These are phyloP conservation scores for Anomalospiza imberbis DNA, from an alignment of 2,797 vertebrate species.

Conservation along the genomic window DNA sequence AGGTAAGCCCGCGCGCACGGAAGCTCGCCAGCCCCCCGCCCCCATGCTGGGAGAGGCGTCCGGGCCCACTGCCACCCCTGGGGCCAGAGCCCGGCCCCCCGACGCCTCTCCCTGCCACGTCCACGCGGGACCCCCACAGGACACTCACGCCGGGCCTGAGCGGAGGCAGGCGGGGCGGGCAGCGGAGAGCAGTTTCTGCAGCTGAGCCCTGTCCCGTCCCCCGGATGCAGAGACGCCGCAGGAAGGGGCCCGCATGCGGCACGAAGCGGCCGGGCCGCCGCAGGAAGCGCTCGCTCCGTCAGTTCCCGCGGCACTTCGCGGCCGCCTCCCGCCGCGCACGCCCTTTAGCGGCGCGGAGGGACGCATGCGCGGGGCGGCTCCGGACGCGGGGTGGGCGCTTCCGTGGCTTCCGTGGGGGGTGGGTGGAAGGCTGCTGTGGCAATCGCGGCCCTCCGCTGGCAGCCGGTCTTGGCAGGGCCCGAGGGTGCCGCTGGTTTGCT, in stretches of 20 bases:
- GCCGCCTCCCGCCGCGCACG: no score
- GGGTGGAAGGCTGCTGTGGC: rapidly evolving
- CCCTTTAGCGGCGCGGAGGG: neutral
- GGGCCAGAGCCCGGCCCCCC: neutral
- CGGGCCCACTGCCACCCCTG: neutral
- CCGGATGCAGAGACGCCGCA: neutral
- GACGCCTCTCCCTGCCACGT: neutral
- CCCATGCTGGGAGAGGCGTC: no score
- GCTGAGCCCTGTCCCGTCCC: rapidly evolving
- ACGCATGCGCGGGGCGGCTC: neutral
- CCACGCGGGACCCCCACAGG: no score
- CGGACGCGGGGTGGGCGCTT: neutral
- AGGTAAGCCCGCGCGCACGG: neutral
- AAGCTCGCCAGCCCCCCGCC: neutral
- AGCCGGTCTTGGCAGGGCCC: rapidly evolving
- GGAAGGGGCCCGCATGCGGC: neutral
- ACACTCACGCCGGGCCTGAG: neutral
- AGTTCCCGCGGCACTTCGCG: rapidly evolving
- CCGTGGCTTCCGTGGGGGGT: rapidly evolving
- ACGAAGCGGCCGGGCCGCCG: neutral
- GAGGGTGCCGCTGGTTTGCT: rapidly evolving
- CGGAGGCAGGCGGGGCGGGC: neutral
- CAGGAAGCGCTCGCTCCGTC: neutral
- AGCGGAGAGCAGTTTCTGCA: neutral
- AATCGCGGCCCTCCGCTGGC: rapidly evolving